These are phyloP conservation scores for Formica exsecta DNA, from an alignment of 1,140 invertebrate species.

Conservation along the genomic window DNA sequence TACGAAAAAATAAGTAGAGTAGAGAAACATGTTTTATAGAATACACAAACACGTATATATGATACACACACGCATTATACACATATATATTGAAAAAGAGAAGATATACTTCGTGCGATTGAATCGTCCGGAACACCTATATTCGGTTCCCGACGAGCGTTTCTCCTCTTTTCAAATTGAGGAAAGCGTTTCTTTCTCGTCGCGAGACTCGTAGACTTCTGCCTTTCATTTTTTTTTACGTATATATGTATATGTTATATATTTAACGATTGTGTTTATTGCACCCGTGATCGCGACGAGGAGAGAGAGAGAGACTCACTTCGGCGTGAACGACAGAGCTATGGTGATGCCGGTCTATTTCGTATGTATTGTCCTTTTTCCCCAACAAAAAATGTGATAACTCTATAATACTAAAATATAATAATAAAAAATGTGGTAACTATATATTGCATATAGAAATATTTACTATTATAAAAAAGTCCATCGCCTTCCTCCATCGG, in stretches of 20 bases:
- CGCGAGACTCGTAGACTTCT: constrained; percentile 33
- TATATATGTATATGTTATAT: constrained; percentile 31
- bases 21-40: too few relatives aligned
- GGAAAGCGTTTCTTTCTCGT: constrained; percentile 37
- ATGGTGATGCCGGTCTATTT: constrained; percentile 58
- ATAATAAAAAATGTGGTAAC: constrained; percentile 57
- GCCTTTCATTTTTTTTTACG: constrained; percentile 3
- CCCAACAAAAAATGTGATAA: constrained; percentile 82
- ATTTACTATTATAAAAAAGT: constrained; percentile 78
- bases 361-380: constrained; percentile 74
- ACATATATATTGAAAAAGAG: constrained; percentile 14
- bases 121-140: constrained; percentile 9
- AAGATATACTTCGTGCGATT: constrained; percentile 13
- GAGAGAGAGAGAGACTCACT: constrained; percentile 52
- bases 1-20: too few relatives aligned
- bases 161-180: background rate
- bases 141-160: constrained; percentile 1
- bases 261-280: constrained; percentile 43
- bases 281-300: constrained; percentile 33
- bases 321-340: constrained; percentile 39
- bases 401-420: constrained; percentile 67
- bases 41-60: background rate
- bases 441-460: constrained; percentile 81
- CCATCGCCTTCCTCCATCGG: constrained; percentile 7
- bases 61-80: background rate